Evolutionary conservation across 2,888 invertebrate species (phyloP).

Genomic region (Thereva unica): DNA sequence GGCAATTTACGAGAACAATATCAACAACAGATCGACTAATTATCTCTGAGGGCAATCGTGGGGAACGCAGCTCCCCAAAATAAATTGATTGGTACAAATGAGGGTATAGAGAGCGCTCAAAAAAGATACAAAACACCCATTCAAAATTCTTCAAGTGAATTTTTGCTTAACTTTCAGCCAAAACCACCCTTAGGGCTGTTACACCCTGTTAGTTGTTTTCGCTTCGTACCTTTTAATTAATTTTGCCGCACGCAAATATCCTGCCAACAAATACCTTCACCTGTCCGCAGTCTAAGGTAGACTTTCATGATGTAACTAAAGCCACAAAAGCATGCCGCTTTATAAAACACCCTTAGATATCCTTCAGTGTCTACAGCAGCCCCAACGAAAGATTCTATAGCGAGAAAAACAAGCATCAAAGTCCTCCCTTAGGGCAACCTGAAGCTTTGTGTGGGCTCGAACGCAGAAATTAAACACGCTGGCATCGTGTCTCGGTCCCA

Average conservation of each 20-base stretch:
- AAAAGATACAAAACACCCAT: too few relatives aligned
- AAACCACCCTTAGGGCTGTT: not conserved
- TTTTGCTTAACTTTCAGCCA: not conserved
- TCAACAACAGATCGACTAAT: too few relatives aligned
- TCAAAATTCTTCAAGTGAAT: too few relatives aligned
- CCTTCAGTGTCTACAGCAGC: not conserved
- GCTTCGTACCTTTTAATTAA: conserved; percentile 25
- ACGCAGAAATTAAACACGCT: conserved; percentile 3
- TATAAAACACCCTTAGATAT: conserved; percentile 7
- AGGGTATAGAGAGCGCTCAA: too few relatives aligned
- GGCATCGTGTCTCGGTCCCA: not conserved
- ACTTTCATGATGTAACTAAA: conserved; percentile 9
- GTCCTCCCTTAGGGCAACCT: not conserved
- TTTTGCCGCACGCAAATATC: conserved; percentile 21
- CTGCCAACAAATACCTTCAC: conserved; percentile 1
- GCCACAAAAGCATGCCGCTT: not conserved
- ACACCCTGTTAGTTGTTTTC: not conserved
- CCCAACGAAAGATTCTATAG: too few relatives aligned
- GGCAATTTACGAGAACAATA: too few relatives aligned
- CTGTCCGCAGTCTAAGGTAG: conserved; percentile 10
- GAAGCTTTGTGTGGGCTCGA: not conserved
- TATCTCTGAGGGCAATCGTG: too few relatives aligned
- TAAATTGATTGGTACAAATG: too few relatives aligned
- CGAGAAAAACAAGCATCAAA: conserved; percentile 23
- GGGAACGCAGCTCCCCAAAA: too few relatives aligned